Percentiles rank a stretch among this genome's conserved stretches.
Evolutionary conservation across 2,797 vertebrate genomes (phyloP).

Genomic region (Rhyacichthys aspro): DNA sequence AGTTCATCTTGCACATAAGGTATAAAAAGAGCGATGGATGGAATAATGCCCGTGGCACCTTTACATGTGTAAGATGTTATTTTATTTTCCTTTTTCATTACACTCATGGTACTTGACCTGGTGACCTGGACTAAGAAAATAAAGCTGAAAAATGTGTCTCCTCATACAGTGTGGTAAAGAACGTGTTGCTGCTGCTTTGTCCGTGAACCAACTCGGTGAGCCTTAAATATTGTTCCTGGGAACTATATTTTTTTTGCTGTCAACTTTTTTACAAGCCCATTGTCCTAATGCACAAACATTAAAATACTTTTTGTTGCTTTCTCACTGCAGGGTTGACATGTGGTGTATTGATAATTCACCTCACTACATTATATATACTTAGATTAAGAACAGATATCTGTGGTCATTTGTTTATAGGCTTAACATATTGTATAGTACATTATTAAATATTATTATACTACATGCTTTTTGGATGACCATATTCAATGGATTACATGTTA

Average conservation of each 20-base stretch:
- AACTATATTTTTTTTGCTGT: slow-evolving; percentile 37
- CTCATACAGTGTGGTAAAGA: slow-evolving; percentile 34
- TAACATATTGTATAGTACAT: slow-evolving; percentile 44
- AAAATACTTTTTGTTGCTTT: slow-evolving; percentile 25
- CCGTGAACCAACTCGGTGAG: slow-evolving; percentile 32
- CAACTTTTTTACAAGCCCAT: slow-evolving; percentile 14
- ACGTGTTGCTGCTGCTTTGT: slow-evolving; percentile 52
- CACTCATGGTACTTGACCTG: slow-evolving; percentile 35
- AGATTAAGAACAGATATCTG: slow-evolving; percentile 1
- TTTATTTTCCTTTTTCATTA: slow-evolving; percentile 36
- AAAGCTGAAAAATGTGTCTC: slow-evolving; percentile 54
- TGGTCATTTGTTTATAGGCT: slow-evolving; percentile 38
- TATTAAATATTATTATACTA: slow-evolving; percentile 54
- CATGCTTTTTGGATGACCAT: slow-evolving; percentile 30
- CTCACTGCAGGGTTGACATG: slow-evolving; percentile 26
- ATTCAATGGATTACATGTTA: slow-evolving; percentile 50
- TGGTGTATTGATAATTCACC: slow-evolving; percentile 27
- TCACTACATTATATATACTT: slow-evolving; percentile 26
- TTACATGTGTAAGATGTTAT: slow-evolving; percentile 39
- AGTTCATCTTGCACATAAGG: slow-evolving; percentile 58
- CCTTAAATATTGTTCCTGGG: slow-evolving; percentile 59
- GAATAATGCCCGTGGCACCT: slow-evolving; percentile 53
- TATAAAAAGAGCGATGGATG: slow-evolving; percentile 40
- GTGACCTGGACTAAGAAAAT: slow-evolving; percentile 60
- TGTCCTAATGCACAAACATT: slow-evolving; percentile 51